A percentile compares a stretch with the other conserved stretches of the same genome.
phyloP scores from a whole-genome alignment of 2,888 invertebrate species.

The Antheraea assamensis region DNA sequence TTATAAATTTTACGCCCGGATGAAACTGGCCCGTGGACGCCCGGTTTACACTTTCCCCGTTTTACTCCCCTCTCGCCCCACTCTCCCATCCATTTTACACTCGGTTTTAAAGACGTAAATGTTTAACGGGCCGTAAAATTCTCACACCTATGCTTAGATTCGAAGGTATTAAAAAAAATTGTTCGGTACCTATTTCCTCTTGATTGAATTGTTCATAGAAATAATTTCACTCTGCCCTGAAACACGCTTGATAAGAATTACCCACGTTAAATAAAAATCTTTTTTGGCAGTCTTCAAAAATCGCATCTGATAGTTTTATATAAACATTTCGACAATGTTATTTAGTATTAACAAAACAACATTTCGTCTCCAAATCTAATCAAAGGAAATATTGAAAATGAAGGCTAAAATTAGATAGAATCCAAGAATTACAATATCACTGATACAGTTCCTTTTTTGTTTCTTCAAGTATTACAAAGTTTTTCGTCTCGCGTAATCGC shows the following conservation, averaged over 20 bases:
- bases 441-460: not conserved
- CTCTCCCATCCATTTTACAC: conserved; percentile 27
- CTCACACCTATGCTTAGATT: conserved; percentile 45
- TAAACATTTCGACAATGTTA: too few species aligned
- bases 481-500: conserved; percentile 56
- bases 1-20: conserved; percentile 62
- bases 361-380: not conserved
- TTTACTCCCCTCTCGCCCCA: conserved; percentile 25
- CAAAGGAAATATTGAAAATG: not conserved
- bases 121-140: conserved; percentile 57
- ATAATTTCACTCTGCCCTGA: not conserved
- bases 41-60: conserved; percentile 22
- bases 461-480: conserved; percentile 45
- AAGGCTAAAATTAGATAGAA: too few species aligned
- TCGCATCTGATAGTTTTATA: too few species aligned
- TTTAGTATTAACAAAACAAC: not conserved
- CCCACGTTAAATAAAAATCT: too few species aligned
- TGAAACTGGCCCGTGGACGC: conserved; percentile 37
- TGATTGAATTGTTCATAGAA: not conserved
- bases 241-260: too few species aligned
- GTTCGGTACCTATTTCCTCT: not conserved
- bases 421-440: not conserved
- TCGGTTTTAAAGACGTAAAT: conserved; percentile 57
- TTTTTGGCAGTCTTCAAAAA: too few species aligned
- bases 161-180: conserved; percentile 44